Percentiles rank a stretch among this genome's conserved stretches.
These are phyloP conservation scores for Falco columbarius DNA, from an alignment of 2,797 vertebrate species.

Conservation along the genomic window DNA sequence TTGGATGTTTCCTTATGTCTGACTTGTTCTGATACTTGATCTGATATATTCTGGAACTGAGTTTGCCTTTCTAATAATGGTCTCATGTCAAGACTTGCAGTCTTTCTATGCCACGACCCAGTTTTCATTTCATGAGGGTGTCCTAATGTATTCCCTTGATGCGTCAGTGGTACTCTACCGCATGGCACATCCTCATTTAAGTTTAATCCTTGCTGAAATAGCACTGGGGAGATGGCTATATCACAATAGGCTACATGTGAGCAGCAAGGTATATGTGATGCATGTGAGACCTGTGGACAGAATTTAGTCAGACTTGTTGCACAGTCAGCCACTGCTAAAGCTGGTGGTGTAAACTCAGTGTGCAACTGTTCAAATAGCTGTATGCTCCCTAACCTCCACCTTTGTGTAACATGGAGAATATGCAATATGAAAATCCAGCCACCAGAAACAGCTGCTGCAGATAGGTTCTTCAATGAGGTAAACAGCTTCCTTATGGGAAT, in stretches of 20 bases:
- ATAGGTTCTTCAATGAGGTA: not conserved
- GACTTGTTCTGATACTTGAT: not conserved
- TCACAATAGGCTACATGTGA: not conserved
- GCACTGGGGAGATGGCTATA: not conserved
- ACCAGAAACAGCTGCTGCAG: not conserved
- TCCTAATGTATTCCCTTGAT: not conserved
- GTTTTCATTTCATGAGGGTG: not conserved
- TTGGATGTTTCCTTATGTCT: not conserved
- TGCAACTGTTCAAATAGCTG: not conserved
- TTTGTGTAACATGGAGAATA: not conserved
- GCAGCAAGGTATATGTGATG: not conserved
- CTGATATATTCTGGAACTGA: not conserved
- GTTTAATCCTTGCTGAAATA: not conserved
- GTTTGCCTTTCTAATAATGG: not conserved
- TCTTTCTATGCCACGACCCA: not conserved
- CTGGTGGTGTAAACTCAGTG: not conserved
- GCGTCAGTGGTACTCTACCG: not conserved
- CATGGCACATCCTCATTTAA: not conserved
- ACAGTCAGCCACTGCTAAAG: not conserved
- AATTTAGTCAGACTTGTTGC: not conserved
- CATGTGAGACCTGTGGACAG: not conserved
- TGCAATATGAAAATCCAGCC: not conserved
- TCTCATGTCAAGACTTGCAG: not conserved
- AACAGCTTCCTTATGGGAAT: not conserved
- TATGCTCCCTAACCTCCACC: too few relatives aligned